These are phyloP conservation scores for Pterophyllum scalare DNA, from an alignment of 2,113 vertebrate genomes.

Conservation along the genomic window DNA sequence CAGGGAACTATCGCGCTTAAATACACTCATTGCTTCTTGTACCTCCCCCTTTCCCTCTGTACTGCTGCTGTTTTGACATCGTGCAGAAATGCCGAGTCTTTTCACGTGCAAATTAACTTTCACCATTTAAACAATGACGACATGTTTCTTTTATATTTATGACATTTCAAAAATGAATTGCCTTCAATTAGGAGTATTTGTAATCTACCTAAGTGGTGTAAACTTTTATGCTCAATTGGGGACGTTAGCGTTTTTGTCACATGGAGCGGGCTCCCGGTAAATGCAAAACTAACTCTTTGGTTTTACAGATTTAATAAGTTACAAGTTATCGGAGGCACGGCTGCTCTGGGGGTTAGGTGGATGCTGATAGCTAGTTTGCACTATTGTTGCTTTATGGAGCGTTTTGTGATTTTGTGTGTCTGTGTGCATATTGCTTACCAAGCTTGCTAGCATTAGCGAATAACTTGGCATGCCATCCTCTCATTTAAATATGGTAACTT, in stretches of 20 bases:
- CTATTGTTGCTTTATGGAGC: neutral
- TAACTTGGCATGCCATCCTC: neutral
- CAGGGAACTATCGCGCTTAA: conserved; percentile 24
- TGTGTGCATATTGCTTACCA: neutral
- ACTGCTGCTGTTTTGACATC: conserved; percentile 13
- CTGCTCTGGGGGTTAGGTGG: neutral
- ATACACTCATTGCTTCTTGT: conserved; percentile 40
- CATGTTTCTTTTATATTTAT: neutral
- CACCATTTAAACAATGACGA: neutral
- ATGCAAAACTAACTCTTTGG: neutral
- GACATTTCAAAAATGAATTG: neutral
- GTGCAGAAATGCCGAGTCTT: conserved; percentile 6
- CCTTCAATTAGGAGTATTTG: neutral
- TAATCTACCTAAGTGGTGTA: neutral
- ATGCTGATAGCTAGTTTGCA: neutral
- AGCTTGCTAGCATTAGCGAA: neutral
- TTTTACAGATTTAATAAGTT: neutral
- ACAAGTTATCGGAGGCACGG: rapidly evolving
- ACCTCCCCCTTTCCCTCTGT: neutral
- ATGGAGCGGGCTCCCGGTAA: too few relatives aligned
- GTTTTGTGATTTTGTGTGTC: neutral
- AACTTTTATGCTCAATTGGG: neutral
- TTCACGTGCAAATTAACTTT: conserved; percentile 33
- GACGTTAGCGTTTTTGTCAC: neutral
- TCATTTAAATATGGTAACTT: neutral